phyloP scores from a whole-genome alignment of 2,797 vertebrate species.

The Lerista edwardsae region DNA sequence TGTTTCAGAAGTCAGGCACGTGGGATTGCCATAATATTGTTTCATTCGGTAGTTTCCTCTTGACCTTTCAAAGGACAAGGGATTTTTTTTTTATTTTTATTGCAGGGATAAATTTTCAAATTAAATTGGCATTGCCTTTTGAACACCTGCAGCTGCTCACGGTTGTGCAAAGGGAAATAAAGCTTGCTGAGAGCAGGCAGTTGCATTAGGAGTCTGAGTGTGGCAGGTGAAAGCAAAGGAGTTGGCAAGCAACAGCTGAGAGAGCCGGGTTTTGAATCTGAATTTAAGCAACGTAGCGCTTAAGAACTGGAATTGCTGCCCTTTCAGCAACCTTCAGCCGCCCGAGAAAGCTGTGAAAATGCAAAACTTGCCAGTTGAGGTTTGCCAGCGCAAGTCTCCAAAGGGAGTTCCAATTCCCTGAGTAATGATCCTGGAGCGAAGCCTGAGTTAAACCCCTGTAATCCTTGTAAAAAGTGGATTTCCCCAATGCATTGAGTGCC shows the following conservation, averaged over 20 bases:
- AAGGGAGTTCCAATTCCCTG: background rate
- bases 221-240: slow-evolving; percentile 3
- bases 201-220: background rate
- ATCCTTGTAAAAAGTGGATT: background rate
- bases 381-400: background rate
- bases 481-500: background rate
- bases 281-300: background rate
- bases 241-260: background rate
- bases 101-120: slow-evolving; percentile 45
- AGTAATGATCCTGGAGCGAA: background rate
- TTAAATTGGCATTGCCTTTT: slow-evolving; percentile 34
- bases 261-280: background rate
- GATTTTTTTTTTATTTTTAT: too few species aligned
- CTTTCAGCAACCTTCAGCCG: background rate
- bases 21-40: background rate
- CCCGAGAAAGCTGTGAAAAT: background rate
- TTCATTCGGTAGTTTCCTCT: slow-evolving; percentile 26
- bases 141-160: slow-evolving; percentile 33
- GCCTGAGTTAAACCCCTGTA: background rate
- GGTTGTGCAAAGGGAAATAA: slow-evolving; percentile 35
- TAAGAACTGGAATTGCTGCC: background rate
- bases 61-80: slow-evolving; percentile 42
- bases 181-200: slow-evolving; percentile 17
- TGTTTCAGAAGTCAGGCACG: slow-evolving; percentile 6
- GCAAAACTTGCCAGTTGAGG: too few species aligned